A percentile compares a stretch with the other conserved stretches of the same genome.
phyloP scores from a whole-genome alignment of 1,140 invertebrate genomes.

The Conus ventricosus region DNA sequence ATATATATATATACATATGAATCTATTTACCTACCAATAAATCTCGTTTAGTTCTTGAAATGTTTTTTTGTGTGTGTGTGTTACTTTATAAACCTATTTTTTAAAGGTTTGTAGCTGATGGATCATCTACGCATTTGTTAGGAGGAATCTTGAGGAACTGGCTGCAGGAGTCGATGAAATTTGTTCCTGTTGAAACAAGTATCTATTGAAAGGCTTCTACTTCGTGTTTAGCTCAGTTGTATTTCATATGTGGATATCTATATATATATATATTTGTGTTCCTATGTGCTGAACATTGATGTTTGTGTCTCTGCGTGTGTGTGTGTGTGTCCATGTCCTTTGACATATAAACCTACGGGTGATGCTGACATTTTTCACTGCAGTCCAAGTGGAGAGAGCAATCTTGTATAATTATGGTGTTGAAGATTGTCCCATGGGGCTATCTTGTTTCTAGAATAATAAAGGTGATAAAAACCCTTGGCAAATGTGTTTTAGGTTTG shows the following conservation, averaged over 20 bases:
- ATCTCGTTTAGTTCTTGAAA: too few relatives aligned
- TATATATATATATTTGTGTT: not conserved
- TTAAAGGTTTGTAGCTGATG: too few relatives aligned
- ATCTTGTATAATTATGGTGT: constrained; percentile 10
- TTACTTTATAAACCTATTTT: too few relatives aligned
- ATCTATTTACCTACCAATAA: too few relatives aligned
- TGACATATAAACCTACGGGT: constrained; percentile 2
- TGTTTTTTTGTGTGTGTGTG: too few relatives aligned
- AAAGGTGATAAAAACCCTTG: not conserved
- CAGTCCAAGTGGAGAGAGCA: not conserved
- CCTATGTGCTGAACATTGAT: not conserved
- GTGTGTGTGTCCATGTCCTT: not conserved
- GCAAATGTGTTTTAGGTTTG: not conserved
- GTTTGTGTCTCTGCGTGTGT: not conserved
- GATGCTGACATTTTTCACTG: not conserved
- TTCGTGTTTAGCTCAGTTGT: not conserved
- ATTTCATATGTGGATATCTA: too few relatives aligned
- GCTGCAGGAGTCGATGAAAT: not conserved
- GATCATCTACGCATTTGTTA: too few relatives aligned
- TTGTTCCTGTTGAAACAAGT: not conserved
- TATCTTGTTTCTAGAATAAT: constrained; percentile 23
- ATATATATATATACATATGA: too few relatives aligned
- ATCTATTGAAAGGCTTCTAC: not conserved
- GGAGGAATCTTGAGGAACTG: not conserved
- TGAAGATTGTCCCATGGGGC: not conserved